These are phyloP conservation scores for Tricholauxania praeusta DNA, from an alignment of 2,888 invertebrate genomes.

Conservation along the genomic window DNA sequence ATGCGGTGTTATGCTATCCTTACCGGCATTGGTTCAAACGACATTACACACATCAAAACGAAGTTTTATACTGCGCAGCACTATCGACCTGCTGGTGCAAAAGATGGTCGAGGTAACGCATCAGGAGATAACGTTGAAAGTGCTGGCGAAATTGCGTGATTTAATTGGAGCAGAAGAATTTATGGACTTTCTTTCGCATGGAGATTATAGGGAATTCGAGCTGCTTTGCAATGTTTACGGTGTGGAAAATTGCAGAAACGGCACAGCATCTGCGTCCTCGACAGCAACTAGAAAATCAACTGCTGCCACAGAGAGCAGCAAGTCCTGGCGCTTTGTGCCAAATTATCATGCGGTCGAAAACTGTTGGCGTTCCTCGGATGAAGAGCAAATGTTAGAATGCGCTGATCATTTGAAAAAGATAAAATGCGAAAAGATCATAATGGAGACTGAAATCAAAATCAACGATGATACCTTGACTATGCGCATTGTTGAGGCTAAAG, in stretches of 20 bases:
- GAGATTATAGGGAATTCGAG: conserved; percentile 72
- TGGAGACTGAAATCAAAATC: conserved; percentile 87
- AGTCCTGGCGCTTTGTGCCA: conserved; percentile 3
- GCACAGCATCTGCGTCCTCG: conserved; percentile 42
- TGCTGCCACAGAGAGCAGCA: not conserved
- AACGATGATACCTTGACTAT: conserved; percentile 85
- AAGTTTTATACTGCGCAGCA: conserved; percentile 69
- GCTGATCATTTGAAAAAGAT: conserved; percentile 58
- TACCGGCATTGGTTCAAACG: conserved; percentile 75
- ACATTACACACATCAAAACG: conserved; percentile 69
- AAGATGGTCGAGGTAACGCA: conserved; percentile 73
- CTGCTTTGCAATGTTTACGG: conserved; percentile 74
- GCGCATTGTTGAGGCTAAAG: conserved; percentile 79
- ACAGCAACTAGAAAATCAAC: conserved; percentile 20
- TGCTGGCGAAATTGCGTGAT: conserved; percentile 78
- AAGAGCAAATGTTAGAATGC: conserved; percentile 57
- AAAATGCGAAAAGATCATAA: conserved; percentile 70
- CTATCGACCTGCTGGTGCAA: conserved; percentile 71
- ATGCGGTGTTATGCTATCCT: conserved; percentile 75
- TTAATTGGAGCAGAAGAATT: conserved; percentile 77
- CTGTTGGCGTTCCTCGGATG: conserved; percentile 54
- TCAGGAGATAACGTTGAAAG: conserved; percentile 77
- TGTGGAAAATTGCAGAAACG: conserved; percentile 36
- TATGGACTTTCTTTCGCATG: conserved; percentile 71
- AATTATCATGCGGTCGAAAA: conserved; percentile 26